Evolutionary conservation across 2,797 vertebrate species (phyloP).

Genomic region (Glossophaga mutica): DNA sequence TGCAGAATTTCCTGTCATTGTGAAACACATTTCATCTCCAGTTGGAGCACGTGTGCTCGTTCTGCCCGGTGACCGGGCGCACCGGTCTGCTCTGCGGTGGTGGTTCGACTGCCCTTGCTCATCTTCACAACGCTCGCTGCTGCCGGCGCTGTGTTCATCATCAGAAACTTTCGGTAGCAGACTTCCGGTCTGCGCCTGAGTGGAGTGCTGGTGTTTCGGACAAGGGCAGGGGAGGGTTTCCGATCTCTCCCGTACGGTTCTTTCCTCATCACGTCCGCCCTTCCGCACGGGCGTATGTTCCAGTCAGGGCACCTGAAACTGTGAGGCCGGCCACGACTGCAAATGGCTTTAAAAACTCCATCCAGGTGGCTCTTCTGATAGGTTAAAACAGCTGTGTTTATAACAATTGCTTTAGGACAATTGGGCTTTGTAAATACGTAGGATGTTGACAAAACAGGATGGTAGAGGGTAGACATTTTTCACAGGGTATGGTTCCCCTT

Average conservation of each 20-base stretch:
- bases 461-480: background rate
- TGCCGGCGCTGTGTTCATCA: background rate
- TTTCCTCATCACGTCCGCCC: background rate
- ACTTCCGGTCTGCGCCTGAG: background rate
- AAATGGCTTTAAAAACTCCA: background rate
- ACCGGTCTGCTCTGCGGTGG: background rate
- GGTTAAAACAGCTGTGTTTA: background rate
- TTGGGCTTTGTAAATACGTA: background rate
- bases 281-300: too few relatives aligned
- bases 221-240: background rate
- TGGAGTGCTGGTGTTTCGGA: background rate
- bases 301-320: background rate
- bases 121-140: background rate
- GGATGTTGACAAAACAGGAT: background rate
- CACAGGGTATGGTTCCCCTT: background rate
- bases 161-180: too few relatives aligned
- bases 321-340: background rate
- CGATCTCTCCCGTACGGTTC: background rate
- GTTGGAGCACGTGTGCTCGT: background rate
- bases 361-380: background rate
- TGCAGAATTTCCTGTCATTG: background rate
- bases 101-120: background rate
- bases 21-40: background rate
- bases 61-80: background rate
- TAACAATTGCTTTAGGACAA: background rate